phyloP scores from a whole-genome alignment of 2,888 invertebrate genomes.

The Palloptera scutellata region DNA sequence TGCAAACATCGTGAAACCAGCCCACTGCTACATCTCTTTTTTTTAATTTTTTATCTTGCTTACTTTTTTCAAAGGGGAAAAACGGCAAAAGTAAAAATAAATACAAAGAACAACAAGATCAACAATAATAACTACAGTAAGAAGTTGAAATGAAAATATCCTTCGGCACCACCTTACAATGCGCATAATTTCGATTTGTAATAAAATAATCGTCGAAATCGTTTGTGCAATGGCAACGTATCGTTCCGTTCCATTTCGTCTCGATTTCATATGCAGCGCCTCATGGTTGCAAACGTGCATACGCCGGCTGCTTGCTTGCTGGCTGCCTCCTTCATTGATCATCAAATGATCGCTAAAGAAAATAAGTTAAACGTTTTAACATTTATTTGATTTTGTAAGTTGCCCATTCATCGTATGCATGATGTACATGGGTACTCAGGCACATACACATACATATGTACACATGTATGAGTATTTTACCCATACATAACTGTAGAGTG shows the following conservation, averaged over 20 bases:
- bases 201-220: conserved; percentile 45
- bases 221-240: conserved; percentile 27
- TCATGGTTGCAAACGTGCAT: not conserved
- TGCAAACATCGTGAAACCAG: conserved; percentile 37
- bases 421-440: no score
- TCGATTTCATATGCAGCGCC: no score
- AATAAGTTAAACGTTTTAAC: no score
- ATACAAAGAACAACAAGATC: conserved; percentile 4
- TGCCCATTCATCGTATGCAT: no score
- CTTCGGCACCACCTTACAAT: conserved; percentile 42
- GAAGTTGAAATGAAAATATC: conserved; percentile 42
- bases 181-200: conserved; percentile 47
- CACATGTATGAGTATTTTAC: no score
- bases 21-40: conserved; percentile 17
- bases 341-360: no score
- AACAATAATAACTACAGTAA: conserved; percentile 5
- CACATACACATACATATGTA: no score
- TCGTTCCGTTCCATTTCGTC: not conserved
- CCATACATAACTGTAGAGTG: no score
- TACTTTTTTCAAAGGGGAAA: not conserved
- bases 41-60: not conserved
- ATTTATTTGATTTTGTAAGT: no score
- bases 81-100: conserved; percentile 1
- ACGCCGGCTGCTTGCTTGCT: not conserved
- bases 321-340: no score